phyloP scores from a whole-genome alignment of 64 coral and sea anemone genomes.

The Stichodactyla mertensii region DNA sequence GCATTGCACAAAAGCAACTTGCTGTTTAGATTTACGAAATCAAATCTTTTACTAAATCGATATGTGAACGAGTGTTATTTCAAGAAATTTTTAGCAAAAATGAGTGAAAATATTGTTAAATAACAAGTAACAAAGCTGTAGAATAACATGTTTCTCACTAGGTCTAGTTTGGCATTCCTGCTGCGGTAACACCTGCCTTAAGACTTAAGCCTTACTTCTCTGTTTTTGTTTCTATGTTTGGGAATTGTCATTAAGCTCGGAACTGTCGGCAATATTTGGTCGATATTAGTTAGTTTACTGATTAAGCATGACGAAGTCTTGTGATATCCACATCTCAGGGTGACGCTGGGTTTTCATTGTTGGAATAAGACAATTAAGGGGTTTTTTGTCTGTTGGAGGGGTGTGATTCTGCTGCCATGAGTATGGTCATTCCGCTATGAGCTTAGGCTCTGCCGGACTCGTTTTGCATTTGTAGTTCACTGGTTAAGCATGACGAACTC shows the following conservation, averaged over 20 bases:
- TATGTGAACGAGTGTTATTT: too few relatives aligned
- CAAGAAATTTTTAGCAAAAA: too few relatives aligned
- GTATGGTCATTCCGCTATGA: too few relatives aligned
- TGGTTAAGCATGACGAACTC: background rate
- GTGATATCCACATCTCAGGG: background rate
- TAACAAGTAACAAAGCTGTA: background rate
- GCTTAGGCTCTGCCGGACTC: too few relatives aligned
- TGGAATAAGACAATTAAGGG: background rate
- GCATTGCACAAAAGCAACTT: too few relatives aligned
- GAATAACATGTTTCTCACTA: background rate
- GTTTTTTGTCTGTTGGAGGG: background rate
- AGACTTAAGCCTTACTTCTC: background rate
- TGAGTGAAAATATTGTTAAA: too few relatives aligned
- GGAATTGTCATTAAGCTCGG: background rate
- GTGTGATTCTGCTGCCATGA: background rate
- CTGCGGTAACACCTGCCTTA: constrained; percentile 7
- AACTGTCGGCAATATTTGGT: background rate
- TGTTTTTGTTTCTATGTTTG: background rate
- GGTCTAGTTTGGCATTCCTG: background rate
- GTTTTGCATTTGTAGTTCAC: background rate
- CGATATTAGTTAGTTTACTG: background rate
- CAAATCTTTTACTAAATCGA: too few relatives aligned
- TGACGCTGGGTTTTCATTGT: background rate
- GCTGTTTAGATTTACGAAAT: too few relatives aligned
- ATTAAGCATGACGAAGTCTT: background rate